Evolutionary conservation across 2,888 invertebrate genomes (phyloP).

Genomic region (Drosophila villosipedis): DNA sequence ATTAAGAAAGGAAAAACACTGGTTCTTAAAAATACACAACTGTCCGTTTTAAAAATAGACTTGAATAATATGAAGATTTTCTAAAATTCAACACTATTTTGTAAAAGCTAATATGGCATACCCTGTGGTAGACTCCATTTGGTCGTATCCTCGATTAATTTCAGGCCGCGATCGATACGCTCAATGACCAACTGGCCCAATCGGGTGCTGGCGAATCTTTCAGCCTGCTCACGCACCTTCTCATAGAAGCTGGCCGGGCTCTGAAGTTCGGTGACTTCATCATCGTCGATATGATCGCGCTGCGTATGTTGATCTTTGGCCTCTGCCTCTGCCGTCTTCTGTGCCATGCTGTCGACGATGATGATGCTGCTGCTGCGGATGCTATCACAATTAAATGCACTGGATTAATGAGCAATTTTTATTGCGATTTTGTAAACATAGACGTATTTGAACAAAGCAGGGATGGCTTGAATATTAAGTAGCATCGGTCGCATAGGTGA

Average conservation of each 20-base stretch:
- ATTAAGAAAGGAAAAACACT: neutral
- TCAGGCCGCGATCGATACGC: conserved; percentile 75
- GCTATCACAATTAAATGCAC: conserved; percentile 26
- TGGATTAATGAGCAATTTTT: conserved; percentile 43
- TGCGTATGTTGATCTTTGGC: conserved; percentile 58
- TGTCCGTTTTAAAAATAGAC: neutral
- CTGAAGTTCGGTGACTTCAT: conserved; percentile 68
- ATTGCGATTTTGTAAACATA: conserved; percentile 17
- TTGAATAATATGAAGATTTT: neutral
- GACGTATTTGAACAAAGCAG: conserved; percentile 3
- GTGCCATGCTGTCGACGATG: conserved; percentile 53
- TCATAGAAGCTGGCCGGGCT: conserved; percentile 60
- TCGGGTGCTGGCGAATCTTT: conserved; percentile 77
- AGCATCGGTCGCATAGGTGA: neutral
- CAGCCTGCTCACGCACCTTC: conserved; percentile 67
- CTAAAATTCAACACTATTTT: neutral
- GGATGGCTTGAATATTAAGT: neutral
- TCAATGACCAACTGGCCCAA: conserved; percentile 80
- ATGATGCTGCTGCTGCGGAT: conserved; percentile 23
- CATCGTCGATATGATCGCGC: conserved; percentile 61
- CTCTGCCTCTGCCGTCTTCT: conserved; percentile 46
- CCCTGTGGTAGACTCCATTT: conserved; percentile 84
- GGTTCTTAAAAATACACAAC: neutral
- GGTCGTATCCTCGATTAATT: conserved; percentile 82
- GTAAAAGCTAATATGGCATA: conserved; percentile 32